Conservation (phyloP, 2,888 invertebrate genomes). For the Biston stratarius region DNA sequence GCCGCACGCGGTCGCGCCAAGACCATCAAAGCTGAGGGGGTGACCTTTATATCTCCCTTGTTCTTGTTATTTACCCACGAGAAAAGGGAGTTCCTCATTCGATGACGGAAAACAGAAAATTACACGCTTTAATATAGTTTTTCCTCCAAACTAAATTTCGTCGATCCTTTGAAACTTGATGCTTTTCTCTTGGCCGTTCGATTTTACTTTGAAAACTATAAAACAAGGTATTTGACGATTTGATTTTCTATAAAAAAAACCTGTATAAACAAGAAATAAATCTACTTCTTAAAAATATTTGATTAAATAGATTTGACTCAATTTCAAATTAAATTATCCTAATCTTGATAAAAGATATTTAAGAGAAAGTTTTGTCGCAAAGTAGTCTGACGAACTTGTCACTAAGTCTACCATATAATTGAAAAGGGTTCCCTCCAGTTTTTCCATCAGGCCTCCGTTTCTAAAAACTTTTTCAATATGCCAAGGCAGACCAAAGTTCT, state of each 20-base stretch:
- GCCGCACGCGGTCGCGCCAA: conserved; percentile 35
- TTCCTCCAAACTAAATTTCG: conserved; percentile 5
- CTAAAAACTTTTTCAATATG: conserved; percentile 35
- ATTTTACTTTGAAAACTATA: neutral
- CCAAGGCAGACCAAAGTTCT: conserved; percentile 22
- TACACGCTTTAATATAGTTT: conserved; percentile 2
- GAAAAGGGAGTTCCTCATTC: conserved; percentile 6
- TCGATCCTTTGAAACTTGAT: conserved; percentile 10
- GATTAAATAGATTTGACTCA: no score
- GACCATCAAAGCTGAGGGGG: conserved; percentile 46
- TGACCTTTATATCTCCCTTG: conserved; percentile 50
- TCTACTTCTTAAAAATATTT: no score
- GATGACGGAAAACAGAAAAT: conserved; percentile 12
- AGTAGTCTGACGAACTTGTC: conserved; percentile 13
- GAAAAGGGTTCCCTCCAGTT: conserved; percentile 21
- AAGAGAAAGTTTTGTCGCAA: neutral
- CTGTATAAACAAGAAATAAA: no score
- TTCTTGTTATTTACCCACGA: conserved; percentile 27
- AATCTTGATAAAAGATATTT: no score
- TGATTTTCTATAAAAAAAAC: neutral
- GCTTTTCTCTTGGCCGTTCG: neutral
- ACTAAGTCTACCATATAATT: conserved; percentile 13
- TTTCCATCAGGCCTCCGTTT: conserved; percentile 35
- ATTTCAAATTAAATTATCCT: no score
- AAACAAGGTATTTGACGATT: neutral